Base-by-base conservation (phyloP, 2,113 vertebrate genomes). In the Tachysurus vachellii region DNA sequence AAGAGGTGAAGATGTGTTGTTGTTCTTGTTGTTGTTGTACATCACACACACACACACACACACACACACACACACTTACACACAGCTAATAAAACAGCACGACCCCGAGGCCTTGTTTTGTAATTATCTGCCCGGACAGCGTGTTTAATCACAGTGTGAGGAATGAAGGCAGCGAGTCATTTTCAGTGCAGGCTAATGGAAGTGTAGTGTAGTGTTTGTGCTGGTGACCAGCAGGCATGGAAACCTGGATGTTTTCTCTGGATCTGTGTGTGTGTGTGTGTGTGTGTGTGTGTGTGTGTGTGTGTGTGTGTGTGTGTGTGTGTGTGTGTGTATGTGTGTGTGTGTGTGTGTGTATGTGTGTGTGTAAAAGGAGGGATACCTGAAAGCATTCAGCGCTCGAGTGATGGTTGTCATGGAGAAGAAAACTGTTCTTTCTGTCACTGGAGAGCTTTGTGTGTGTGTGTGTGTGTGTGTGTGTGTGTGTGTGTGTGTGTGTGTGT, bases 121-220 rank as follows among this genome's bases (percentile, higher is more conserved):
- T 75, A 87, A 83, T 83, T 82, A 87, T 76, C 80, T 6, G 50
- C 44, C 80, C 17, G 66, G 56, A 83, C 86, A 64, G 70, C 57
- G 70, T 64, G 80, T 87, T 82, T 87, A 87, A 87, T 87, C 85
- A 87, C 54, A 59, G 54, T 44, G 12, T 82, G 77, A 70, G 47
- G 11, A 80, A 86, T 70, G 85, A 80, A 86, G 77, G 77, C 17
- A 2, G n/a, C 42, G n/a, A n/a, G 31, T 59, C 76, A 36, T 86
- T 80, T 81, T 80, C 79, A 70, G 62, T 26, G 23, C 73, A 68
- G 62, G 71, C 62, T 86, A 81, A 81, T 71, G 77, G 62, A 86
- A 54, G 50, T 28, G 12, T 31, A 57, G 31, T 84, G 66, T 53
- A 56, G 28, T 68, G 75, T 42, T 62, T 31, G 26, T 47, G 66